These are phyloP conservation scores for Sesia bembeciformis DNA, from an alignment of 2,888 invertebrate genomes.

Conservation along the genomic window DNA sequence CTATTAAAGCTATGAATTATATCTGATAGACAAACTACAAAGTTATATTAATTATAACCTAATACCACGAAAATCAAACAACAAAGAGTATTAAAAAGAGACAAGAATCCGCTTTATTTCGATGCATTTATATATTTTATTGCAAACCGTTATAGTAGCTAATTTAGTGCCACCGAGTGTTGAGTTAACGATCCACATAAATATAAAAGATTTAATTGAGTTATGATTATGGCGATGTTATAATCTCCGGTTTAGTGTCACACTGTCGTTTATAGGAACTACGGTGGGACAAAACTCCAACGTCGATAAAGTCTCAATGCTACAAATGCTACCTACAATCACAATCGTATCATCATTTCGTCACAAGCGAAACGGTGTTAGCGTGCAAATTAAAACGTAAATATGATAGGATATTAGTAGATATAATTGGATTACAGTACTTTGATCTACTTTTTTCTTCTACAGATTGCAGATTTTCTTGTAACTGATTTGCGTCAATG, in stretches of 20 bases:
- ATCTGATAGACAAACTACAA: background rate
- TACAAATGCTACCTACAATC: no score
- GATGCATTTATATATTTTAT: background rate
- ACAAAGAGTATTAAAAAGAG: background rate
- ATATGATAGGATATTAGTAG: no score
- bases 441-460: no score
- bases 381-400: no score
- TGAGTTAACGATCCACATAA: conserved; percentile 58
- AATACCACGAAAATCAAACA: background rate
- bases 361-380: no score
- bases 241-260: conserved; percentile 45
- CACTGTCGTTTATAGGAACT: background rate
- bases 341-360: no score
- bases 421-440: no score
- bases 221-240: conserved; percentile 63
- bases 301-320: background rate
- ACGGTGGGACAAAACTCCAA: background rate
- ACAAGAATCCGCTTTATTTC: background rate
- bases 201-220: conserved; percentile 70
- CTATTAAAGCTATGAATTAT: no score
- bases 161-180: conserved; percentile 40
- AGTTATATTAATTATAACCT: background rate
- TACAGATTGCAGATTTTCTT: no score
- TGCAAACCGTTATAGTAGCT: conserved; percentile 18
- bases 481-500: no score